Conservation (phyloP, 2,113 vertebrate species). For the Gambusia holbrooki region DNA sequence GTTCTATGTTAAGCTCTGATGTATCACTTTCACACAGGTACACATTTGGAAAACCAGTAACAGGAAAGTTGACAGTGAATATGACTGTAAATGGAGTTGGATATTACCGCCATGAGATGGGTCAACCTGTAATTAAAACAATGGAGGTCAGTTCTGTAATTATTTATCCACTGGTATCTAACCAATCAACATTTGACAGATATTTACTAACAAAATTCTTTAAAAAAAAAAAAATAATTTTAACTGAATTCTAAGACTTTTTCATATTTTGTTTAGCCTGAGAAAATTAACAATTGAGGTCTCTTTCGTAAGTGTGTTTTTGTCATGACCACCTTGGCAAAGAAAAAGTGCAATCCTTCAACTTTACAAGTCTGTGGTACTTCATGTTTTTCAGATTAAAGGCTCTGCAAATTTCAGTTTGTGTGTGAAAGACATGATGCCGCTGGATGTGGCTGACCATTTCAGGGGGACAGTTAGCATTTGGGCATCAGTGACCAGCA, state of each 20-base stretch:
- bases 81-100: slow-evolving; percentile 94
- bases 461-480: slow-evolving; percentile 90
- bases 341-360: background rate
- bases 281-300: background rate
- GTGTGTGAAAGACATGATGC: slow-evolving; percentile 95
- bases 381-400: slow-evolving; percentile 80
- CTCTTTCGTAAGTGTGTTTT: background rate
- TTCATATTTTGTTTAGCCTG: background rate
- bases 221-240: background rate
- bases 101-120: slow-evolving; percentile 92
- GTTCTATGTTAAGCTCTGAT: slow-evolving; percentile 16
- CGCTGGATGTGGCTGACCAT: slow-evolving; percentile 87
- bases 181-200: background rate
- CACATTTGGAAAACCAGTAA: slow-evolving; percentile 91
- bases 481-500: slow-evolving; percentile 86
- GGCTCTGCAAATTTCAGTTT: slow-evolving; percentile 86
- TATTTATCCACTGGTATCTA: background rate
- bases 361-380: background rate
- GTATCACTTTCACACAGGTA: slow-evolving; percentile 78
- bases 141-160: slow-evolving; percentile 82
- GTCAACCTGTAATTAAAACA: slow-evolving; percentile 87
- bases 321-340: background rate
- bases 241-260: background rate
- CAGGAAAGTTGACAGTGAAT: slow-evolving; percentile 86
- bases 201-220: background rate